phyloP scores from a whole-genome alignment of 2,797 vertebrate species.

The Muraenolepis orangiensis region DNA sequence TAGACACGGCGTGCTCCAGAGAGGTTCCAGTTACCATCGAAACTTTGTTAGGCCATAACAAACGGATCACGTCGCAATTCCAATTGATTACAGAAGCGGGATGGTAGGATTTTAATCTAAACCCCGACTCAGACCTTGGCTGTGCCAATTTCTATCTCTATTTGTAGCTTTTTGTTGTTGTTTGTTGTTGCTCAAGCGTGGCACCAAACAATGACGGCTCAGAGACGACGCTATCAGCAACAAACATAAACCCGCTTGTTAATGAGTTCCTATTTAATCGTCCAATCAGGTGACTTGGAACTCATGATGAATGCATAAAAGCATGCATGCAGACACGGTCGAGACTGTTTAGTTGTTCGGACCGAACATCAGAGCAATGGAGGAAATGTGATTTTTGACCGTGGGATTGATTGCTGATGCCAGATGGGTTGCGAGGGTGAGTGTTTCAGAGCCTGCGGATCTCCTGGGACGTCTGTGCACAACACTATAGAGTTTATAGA shows the following conservation, averaged over 20 bases:
- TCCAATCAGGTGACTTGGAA: neutral
- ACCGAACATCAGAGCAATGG: neutral
- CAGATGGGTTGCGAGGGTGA: neutral
- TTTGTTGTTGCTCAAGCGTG: neutral
- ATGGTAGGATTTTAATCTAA: neutral
- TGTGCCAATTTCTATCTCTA: neutral
- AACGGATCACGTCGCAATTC: neutral
- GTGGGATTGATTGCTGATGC: neutral
- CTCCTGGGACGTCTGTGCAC: neutral
- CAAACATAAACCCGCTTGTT: neutral
- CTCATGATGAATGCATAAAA: neutral
- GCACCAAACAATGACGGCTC: neutral
- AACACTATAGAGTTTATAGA: neutral
- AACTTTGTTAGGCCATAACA: neutral
- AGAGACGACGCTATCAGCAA: neutral
- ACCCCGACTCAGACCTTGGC: neutral
- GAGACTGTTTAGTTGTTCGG: neutral
- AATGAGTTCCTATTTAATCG: neutral
- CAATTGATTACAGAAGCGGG: neutral
- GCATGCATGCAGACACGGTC: neutral
- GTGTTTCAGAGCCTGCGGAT: neutral
- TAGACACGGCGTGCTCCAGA: neutral
- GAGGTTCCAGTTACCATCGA: neutral
- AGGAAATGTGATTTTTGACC: neutral
- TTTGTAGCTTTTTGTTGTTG: neutral